Evolutionary conservation across 64 coral and sea anemone genomes (phyloP).

Genomic region (Exaiptasia diaphana): DNA sequence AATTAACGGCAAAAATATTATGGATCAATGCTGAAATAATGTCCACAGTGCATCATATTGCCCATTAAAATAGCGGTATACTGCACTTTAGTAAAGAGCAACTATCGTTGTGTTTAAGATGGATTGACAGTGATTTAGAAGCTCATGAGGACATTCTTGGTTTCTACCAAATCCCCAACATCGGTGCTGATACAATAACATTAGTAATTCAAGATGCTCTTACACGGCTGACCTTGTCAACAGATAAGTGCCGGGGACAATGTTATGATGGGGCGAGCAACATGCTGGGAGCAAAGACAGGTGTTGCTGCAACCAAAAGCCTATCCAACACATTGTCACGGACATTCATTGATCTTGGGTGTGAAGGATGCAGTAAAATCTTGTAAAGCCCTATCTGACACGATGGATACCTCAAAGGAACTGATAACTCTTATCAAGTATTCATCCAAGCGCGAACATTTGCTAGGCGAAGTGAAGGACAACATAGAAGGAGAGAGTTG

Average conservation of each 20-base stretch:
- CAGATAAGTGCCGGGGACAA: conserved; percentile 19
- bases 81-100: conserved; percentile 34
- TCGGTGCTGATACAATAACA: conserved; percentile 10
- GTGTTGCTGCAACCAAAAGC: conserved; percentile 34
- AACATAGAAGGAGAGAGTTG: not conserved
- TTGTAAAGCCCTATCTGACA: not conserved
- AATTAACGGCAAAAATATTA: too few species aligned
- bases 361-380: conserved; percentile 14
- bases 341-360: conserved; percentile 39
- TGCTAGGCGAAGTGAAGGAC: conserved; percentile 14
- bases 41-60: too few species aligned
- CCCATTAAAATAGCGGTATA: too few species aligned
- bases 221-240: not conserved
- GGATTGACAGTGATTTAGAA: conserved; percentile 20
- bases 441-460: not conserved
- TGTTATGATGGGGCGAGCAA: conserved; percentile 51
- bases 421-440: conserved; percentile 8
- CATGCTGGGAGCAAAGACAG: conserved; percentile 33
- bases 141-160: conserved; percentile 16
- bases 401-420: not conserved
- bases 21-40: too few species aligned
- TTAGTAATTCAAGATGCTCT: conserved; percentile 27
- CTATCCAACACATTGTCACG: conserved; percentile 22
- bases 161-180: conserved; percentile 41
- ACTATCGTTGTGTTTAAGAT: conserved; percentile 33